Conservation (phyloP, 2,888 invertebrate species). For the Terebella lapidaria region DNA sequence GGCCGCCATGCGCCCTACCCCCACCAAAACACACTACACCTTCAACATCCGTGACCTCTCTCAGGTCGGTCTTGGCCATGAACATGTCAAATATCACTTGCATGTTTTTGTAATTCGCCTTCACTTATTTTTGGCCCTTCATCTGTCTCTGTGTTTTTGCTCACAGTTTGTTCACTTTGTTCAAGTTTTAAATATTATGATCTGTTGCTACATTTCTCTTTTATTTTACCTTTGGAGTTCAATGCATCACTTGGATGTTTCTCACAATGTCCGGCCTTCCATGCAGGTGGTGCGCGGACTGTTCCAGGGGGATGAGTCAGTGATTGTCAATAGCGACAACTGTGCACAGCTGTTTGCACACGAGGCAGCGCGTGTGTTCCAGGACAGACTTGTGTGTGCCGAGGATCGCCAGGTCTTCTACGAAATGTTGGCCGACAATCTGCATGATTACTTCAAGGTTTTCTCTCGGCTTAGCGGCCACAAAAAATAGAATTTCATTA, state of each 20-base stretch:
- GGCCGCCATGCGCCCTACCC: conserved; percentile 48
- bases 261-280: too few relatives aligned
- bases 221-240: too few relatives aligned
- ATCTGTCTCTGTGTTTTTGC: background rate
- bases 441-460: conserved; percentile 52
- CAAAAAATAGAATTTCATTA: too few relatives aligned
- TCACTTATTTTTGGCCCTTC: background rate
- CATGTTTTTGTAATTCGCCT: background rate
- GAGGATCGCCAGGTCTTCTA: conserved; percentile 44
- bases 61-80: conserved; percentile 33
- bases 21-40: conserved; percentile 53
- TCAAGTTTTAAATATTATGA: background rate
- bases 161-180: background rate
- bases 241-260: too few relatives aligned
- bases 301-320: conserved; percentile 44
- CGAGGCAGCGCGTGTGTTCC: conserved; percentile 51
- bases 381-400: conserved; percentile 44
- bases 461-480: too few relatives aligned
- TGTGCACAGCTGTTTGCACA: conserved; percentile 50
- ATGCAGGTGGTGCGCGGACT: conserved; percentile 50
- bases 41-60: conserved; percentile 52
- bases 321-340: conserved; percentile 46
- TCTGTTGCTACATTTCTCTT: background rate
- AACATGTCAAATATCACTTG: background rate
- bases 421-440: conserved; percentile 43